Base-by-base conservation (phyloP, 2,113 vertebrate species). In the Stegostoma tigrinum region DNA sequence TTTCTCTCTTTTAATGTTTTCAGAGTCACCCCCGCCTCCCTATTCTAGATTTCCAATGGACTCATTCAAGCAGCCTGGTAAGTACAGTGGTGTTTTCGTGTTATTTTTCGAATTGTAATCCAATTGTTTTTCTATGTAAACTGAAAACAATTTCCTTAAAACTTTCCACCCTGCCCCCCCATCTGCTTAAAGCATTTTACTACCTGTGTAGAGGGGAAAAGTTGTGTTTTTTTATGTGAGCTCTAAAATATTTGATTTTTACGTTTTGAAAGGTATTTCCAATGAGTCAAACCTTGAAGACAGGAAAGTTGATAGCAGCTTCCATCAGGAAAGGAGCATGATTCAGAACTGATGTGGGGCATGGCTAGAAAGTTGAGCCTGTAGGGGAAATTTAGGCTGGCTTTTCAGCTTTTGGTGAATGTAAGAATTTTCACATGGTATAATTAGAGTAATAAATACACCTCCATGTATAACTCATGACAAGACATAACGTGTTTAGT, bases 1-100 rank as follows among this genome's bases (percentile, higher is more conserved):
- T 97, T 97, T 97, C 96, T 97, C 96, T 96, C 97, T 97, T 97
- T 97, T 98, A 97, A 91, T 85, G n/a, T 97, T 98, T 97, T 90
- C 98, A 99, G 99, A 99, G 98, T 99, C 99, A 97, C 99, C 99
- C 97, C 99, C 98, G 97, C 99, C 99, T 97, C 99, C 99, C 96
- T 99, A 99, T 97, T 99, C 99, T 96, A 99, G 98, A 98, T 99
- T 99, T 96, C 99, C 99, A 97, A 99, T 99, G 98, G 99, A 99
- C 98, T 99, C 99, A 98, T 98, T 99, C 98, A 99, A 99, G 98
- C 98, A 98, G 98, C 98, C 98, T 97, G 99, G 99, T 99, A 97
- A 75, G 70, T 72, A 99, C 2, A 48, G 99, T 98, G 96, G 61
- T 42, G 67, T 75, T 12, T 34, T 93, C 5, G 48, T 27, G 42